Conservation (phyloP, 2,113 vertebrate species). For the Ciconia maguari region DNA sequence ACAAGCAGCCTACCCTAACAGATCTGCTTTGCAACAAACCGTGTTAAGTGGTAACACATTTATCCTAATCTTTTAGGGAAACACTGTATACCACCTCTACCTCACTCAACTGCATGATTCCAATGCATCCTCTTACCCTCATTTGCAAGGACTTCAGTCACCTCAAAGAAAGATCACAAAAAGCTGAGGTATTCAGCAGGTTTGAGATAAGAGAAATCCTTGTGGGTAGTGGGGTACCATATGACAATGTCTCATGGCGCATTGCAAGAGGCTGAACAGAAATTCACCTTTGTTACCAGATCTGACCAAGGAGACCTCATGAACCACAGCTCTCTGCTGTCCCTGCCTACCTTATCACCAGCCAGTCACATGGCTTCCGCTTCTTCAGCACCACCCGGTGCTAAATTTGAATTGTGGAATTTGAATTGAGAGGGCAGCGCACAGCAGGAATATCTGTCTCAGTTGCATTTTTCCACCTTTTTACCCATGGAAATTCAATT, state of each 20-base stretch:
- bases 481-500: background rate
- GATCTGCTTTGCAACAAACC: background rate
- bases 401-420: background rate
- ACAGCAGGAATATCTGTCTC: background rate
- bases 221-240: accelerated
- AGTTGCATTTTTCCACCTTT: background rate
- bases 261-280: background rate
- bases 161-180: background rate
- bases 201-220: background rate
- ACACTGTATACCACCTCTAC: background rate
- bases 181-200: background rate
- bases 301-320: background rate
- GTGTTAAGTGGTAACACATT: background rate
- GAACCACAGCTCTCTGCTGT: background rate
- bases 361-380: accelerated
- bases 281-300: background rate
- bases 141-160: background rate
- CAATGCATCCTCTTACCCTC: accelerated
- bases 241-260: background rate
- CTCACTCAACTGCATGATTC: background rate
- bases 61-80: background rate
- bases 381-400: background rate
- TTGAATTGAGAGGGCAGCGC: background rate
- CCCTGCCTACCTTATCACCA: background rate
- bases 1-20: background rate